Percentiles rank a stretch among this genome's conserved stretches.
phyloP scores from a whole-genome alignment of 2,888 invertebrate genomes.

The Lasioglossum oenotherae region DNA sequence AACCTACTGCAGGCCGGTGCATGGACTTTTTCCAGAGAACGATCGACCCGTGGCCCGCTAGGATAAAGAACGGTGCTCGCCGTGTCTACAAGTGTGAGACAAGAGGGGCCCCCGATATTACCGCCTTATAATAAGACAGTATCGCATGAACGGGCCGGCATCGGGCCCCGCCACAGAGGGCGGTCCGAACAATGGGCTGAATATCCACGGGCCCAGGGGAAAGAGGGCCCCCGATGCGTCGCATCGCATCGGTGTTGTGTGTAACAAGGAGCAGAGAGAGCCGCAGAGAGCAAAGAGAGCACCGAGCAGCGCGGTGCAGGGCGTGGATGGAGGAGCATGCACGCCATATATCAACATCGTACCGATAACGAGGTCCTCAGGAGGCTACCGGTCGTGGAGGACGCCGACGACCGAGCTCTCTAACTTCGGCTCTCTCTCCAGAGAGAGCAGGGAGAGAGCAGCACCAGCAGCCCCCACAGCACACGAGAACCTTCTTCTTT shows the following conservation, averaged over 20 bases:
- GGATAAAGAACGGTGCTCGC: conserved; percentile 68
- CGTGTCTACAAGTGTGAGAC: conserved; percentile 77
- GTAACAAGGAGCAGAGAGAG: conserved; percentile 59
- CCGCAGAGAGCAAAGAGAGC: conserved; percentile 42
- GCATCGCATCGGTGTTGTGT: conserved; percentile 45
- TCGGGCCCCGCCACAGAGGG: conserved; percentile 74
- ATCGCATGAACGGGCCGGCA: conserved; percentile 76
- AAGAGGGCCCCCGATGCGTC: conserved; percentile 21
- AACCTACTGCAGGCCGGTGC: not conserved
- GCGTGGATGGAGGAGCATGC: conserved; percentile 79
- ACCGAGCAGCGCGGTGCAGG: conserved; percentile 67
- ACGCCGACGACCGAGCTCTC: conserved; percentile 56
- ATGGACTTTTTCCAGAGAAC: conserved; percentile 26
- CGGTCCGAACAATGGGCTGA: conserved; percentile 78
- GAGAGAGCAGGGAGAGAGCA: not conserved
- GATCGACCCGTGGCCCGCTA: conserved; percentile 40
- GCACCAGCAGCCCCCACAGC: not conserved
- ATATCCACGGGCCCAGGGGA: conserved; percentile 55
- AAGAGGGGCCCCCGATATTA: conserved; percentile 76
- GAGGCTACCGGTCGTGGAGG: conserved; percentile 80
- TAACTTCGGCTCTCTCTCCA: conserved; percentile 22
- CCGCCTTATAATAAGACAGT: conserved; percentile 83
- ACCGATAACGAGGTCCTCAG: conserved; percentile 83
- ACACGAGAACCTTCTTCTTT: conserved; percentile 28
- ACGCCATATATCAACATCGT: conserved; percentile 82